Base-by-base conservation (phyloP, 1,140 invertebrate genomes). In the Melipona quadrifasciata region DNA sequence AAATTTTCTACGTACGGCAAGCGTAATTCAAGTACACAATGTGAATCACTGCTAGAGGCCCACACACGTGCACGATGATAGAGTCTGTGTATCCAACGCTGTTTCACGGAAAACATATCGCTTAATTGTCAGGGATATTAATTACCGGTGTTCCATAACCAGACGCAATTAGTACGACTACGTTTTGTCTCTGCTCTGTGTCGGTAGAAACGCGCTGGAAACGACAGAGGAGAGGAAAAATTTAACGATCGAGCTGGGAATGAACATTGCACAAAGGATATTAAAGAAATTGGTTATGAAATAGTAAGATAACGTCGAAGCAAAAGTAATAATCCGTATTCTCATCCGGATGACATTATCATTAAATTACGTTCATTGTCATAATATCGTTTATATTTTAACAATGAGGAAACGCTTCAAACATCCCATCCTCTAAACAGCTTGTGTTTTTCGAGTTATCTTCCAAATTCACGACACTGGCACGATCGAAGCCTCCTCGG, bases 381-480 rank as follows among this genome's bases (percentile, higher is more conserved):
- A 17, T 76, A n/a, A n/a, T 61, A 19, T 24, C 19, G 39, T 77
- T 51, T 24, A 3, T 1, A 51, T 65, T 51, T 27, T 31, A 51
- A 51, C 21, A 51, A 77, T n/a, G 4, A 51, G 19, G 75, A 64
- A 64, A 61, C 10, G 12, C 19, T 77, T 64, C 16, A 27, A 64
- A 74, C 34, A n/a, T 19, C 19, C 12, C 1, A 61, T 31, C 75
- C 47, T 77, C n/a, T 19, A 51, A 77, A 31, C 21, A 4, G n/a
- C 6, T 27, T 53, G 21, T 65, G 21, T 65, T 78, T 77, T 64
- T 27, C 39, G 2, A 78, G 19, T 65, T 78, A 78, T 64, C n/a
- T 61, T 21, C 5, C 2, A 39, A 61, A 76, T 39, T 19, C 39
- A 39, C 39, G 11, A 64, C 24, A 6, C 53, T 74, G 21, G 5